phyloP scores from a whole-genome alignment of 2,113 vertebrate species.

The Galeopterus variegatus region DNA sequence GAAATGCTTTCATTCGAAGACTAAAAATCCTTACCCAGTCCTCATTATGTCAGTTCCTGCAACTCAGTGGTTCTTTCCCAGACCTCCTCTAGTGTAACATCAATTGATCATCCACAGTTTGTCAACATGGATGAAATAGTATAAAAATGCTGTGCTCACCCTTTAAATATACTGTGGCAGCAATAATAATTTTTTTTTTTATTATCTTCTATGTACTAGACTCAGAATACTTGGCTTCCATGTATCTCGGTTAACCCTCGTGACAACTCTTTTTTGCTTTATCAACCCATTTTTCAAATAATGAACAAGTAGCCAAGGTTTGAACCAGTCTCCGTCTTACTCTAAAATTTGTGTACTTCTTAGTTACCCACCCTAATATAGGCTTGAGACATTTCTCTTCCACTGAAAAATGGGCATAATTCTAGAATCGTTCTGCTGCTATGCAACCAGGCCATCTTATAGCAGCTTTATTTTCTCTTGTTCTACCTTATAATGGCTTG shows the following conservation, averaged over 20 bases:
- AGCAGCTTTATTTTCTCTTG: slow-evolving; percentile 29
- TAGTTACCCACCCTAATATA: not conserved
- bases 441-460: not conserved
- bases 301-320: not conserved
- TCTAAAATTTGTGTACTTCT: not conserved
- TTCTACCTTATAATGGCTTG: not conserved
- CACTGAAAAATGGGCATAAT: not conserved
- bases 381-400: slow-evolving; percentile 6
- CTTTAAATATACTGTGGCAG: not conserved
- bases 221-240: not conserved
- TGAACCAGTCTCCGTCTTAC: not conserved
- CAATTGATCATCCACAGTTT: not conserved
- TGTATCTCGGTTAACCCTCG: not conserved
- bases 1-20: not conserved
- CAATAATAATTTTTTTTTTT: not conserved
- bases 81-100: not conserved
- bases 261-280: not conserved
- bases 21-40: not conserved
- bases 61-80: not conserved
- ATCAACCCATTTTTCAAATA: not conserved
- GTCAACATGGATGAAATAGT: not conserved
- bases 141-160: not conserved
- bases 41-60: not conserved
- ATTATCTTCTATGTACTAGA: not conserved
- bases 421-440: not conserved